phyloP scores from a whole-genome alignment of 2,888 invertebrate species.

The Flabesymbios commensalis region DNA sequence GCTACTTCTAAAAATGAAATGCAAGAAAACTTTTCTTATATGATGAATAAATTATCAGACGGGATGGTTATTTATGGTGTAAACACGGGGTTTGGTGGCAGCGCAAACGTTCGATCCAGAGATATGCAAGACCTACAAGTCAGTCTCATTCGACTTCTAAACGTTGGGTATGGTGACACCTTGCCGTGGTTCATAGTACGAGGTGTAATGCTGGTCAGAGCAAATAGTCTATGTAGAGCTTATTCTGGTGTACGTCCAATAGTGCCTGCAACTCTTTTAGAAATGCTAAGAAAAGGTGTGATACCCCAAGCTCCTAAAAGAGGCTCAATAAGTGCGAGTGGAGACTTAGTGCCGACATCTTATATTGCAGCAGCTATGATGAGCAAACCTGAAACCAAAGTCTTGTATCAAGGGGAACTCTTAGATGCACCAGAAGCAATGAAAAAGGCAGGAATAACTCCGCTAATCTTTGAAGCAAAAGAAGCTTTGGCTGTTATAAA shows the following conservation, averaged over 20 bases:
- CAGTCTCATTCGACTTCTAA: constrained; percentile 28
- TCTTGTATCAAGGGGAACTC: constrained; percentile 24
- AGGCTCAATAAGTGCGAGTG: constrained; percentile 42
- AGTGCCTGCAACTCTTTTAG: constrained; percentile 29
- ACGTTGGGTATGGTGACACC: constrained; percentile 33
- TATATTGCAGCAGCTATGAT: constrained; percentile 41
- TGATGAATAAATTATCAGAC: too few relatives aligned
- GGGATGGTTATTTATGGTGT: constrained; percentile 37
- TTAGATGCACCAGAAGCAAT: constrained; percentile 32
- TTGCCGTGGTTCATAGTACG: constrained; percentile 29
- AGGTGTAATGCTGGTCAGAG: constrained; percentile 41
- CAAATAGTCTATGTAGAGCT: constrained; percentile 38
- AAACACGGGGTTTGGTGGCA: constrained; percentile 39
- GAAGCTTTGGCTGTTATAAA: constrained; percentile 42
- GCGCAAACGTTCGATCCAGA: constrained; percentile 34
- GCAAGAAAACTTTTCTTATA: too few relatives aligned
- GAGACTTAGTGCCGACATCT: constrained; percentile 41
- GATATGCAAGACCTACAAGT: constrained; percentile 24
- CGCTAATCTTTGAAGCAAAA: constrained; percentile 36
- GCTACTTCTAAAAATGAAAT: too few relatives aligned
- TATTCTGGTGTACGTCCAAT: constrained; percentile 35
- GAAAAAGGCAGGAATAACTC: constrained; percentile 23
- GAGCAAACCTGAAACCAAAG: constrained; percentile 33
- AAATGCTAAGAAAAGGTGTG: constrained; percentile 37
- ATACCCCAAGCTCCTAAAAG: constrained; percentile 38